These are phyloP conservation scores for Sebastes iracundus DNA, from an alignment of 2,797 vertebrate genomes.

Conservation along the genomic window DNA sequence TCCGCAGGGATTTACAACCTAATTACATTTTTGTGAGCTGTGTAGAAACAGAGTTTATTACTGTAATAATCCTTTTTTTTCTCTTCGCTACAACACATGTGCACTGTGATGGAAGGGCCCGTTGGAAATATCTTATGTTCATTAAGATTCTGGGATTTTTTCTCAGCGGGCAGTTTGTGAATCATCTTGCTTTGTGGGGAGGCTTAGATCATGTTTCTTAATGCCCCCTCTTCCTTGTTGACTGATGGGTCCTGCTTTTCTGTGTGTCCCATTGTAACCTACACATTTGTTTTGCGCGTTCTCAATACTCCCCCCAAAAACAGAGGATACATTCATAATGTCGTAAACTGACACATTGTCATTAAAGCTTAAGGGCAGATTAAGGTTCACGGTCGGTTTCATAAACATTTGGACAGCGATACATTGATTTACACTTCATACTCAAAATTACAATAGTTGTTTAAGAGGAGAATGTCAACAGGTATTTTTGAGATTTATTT, in stretches of 20 bases:
- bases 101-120: constrained; percentile 42
- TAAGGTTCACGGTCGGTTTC: neutral
- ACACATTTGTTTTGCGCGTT: constrained; percentile 51
- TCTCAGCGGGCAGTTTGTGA: constrained; percentile 56
- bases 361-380: constrained; percentile 14
- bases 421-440: neutral
- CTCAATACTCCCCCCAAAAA: constrained; percentile 27
- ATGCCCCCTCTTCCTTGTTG: constrained; percentile 64
- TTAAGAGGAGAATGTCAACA: neutral
- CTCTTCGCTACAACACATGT: constrained; percentile 15
- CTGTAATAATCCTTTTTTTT: constrained; percentile 12
- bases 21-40: constrained; percentile 39
- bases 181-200: constrained; percentile 65
- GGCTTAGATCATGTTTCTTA: constrained; percentile 73
- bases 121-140: constrained; percentile 64
- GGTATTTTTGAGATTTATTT: neutral
- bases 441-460: neutral
- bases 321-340: constrained; percentile 66
- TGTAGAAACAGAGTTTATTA: constrained; percentile 17
- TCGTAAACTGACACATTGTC: constrained; percentile 36
- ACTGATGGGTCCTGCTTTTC: constrained; percentile 64
- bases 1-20: constrained; percentile 42
- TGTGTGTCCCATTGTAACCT: constrained; percentile 57
- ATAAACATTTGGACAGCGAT: neutral
- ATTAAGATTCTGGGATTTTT: constrained; percentile 71